Conservation (phyloP, 2,888 invertebrate species). For the Oeneis ivallda region DNA sequence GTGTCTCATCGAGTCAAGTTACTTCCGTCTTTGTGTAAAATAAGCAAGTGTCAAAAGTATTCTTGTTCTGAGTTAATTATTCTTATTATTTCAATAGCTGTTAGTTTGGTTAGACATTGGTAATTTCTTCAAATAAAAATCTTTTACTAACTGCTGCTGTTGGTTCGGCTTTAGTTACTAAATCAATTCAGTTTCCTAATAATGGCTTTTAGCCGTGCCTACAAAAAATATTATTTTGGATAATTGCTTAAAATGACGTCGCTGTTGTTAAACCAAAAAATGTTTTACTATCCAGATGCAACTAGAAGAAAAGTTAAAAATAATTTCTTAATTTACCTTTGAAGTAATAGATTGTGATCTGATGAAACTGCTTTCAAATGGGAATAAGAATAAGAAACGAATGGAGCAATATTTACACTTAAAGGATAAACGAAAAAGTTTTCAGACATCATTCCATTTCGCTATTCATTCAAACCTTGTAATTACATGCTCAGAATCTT, state of each 20-base stretch:
- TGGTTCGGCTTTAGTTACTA: too few relatives aligned
- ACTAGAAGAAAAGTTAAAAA: neutral
- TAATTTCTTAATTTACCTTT: conserved; percentile 9
- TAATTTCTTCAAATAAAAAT: too few relatives aligned
- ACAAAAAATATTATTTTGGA: too few relatives aligned
- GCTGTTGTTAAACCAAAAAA: too few relatives aligned
- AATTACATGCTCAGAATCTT: conserved; percentile 13
- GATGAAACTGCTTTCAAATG: neutral
- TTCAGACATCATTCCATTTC: conserved; percentile 65
- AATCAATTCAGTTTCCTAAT: too few relatives aligned
- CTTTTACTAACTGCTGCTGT: too few relatives aligned
- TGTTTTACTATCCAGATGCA: neutral
- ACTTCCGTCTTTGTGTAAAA: neutral
- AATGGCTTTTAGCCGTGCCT: too few relatives aligned
- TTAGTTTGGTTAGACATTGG: too few relatives aligned
- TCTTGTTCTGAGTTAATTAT: neutral
- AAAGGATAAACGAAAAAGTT: conserved; percentile 55
- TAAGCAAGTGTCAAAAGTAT: neutral
- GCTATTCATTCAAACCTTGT: conserved; percentile 51
- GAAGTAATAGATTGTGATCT: conserved; percentile 14
- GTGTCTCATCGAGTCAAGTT: neutral
- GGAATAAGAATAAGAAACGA: conserved; percentile 20
- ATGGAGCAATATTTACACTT: conserved; percentile 43
- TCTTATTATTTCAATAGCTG: too few relatives aligned
- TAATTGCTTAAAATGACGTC: too few relatives aligned